These are phyloP conservation scores for Venturia canescens DNA, from an alignment of 1,140 invertebrate genomes.

Conservation along the genomic window DNA sequence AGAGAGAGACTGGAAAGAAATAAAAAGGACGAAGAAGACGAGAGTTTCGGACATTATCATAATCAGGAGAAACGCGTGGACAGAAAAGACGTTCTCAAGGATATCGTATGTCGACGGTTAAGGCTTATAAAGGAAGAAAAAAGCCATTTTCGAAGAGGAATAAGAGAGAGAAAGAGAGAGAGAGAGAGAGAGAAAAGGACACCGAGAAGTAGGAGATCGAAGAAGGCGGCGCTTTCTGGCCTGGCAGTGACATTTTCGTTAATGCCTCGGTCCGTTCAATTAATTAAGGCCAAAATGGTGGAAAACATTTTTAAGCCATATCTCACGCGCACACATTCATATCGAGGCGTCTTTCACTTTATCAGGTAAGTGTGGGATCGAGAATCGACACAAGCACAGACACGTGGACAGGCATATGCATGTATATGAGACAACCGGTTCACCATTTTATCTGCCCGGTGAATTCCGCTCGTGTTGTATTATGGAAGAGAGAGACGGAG, in stretches of 20 bases:
- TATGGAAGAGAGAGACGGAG: constrained; percentile 15
- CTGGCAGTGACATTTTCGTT: constrained; percentile 48
- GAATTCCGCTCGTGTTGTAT: constrained; percentile 46
- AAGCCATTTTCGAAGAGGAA: neutral
- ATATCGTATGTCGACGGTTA: constrained; percentile 45
- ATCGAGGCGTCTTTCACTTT: neutral
- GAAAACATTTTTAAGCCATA: constrained; percentile 40
- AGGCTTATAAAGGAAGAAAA: constrained; percentile 5
- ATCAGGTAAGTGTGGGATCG: constrained; percentile 21
- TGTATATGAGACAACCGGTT: constrained; percentile 40
- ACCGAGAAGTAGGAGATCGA: constrained; percentile 60
- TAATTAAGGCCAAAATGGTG: constrained; percentile 54
- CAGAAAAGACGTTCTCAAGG: constrained; percentile 47
- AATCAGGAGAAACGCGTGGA: constrained; percentile 29
- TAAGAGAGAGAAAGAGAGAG: constrained; percentile 1
- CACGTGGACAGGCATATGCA: neutral
- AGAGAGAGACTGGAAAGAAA: neutral
- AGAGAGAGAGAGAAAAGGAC: neutral
- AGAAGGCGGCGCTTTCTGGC: constrained; percentile 52
- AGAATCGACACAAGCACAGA: neutral
- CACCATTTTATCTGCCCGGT: constrained; percentile 58
- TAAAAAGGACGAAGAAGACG: neutral
- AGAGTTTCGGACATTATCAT: constrained; percentile 38
- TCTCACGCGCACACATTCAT: neutral
- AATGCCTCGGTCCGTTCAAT: constrained; percentile 45